A percentile compares a stretch with the other conserved stretches of the same genome.
Conservation (phyloP, 2,888 invertebrate species). For the Ctenicera cuprea region DNA sequence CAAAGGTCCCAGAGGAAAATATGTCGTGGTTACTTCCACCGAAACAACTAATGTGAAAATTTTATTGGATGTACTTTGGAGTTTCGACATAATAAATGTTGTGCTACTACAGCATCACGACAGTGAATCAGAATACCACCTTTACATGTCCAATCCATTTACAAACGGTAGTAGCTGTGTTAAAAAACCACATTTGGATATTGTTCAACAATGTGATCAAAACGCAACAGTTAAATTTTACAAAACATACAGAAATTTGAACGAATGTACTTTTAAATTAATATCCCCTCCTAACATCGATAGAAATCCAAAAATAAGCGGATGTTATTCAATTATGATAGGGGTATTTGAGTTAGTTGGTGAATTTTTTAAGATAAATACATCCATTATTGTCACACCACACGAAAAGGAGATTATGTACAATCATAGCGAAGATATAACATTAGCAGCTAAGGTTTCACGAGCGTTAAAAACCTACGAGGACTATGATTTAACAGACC, state of each 20-base stretch:
- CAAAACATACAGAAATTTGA: not conserved
- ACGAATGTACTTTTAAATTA: not conserved
- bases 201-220: not conserved
- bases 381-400: not conserved
- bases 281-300: not conserved
- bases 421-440: not conserved
- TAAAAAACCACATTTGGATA: not conserved
- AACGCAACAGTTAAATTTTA: not conserved
- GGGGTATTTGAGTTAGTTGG: not conserved
- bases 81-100: not conserved
- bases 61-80: not conserved
- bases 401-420: not conserved
- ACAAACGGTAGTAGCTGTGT: not conserved
- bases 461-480: no score
- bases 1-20: not conserved
- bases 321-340: no score
- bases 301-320: not conserved
- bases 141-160: not conserved
- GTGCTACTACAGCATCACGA: not conserved
- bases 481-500: no score
- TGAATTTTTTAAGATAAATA: not conserved
- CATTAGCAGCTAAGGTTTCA: no score
- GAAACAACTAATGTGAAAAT: not conserved
- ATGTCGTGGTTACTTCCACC: not conserved
- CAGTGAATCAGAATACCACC: not conserved